Base-by-base conservation (phyloP, 2,888 invertebrate genomes). In the Lissocephala sabroskyi region DNA sequence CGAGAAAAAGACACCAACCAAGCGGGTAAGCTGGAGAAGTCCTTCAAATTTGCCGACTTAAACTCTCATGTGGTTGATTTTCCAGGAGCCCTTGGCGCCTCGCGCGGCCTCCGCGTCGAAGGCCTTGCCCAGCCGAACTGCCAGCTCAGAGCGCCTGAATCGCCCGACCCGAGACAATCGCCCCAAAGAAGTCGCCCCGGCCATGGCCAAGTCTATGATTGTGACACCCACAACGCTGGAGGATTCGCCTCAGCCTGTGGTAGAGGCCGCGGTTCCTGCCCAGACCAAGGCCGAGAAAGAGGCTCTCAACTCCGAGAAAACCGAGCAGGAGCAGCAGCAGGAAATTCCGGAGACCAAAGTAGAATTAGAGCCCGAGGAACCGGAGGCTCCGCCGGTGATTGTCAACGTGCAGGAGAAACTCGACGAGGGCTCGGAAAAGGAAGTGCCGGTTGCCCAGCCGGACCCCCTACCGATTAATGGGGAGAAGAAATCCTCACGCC, bases 241-340 rank as follows among this genome's bases (percentile, higher is more conserved):
- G 10, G 46, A 56, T 23, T 35, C 14, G 3, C 29, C 40, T 2
- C 42, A 30, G 13, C n/a, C 48, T 23, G 23, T 23, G 7, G 4
- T 7, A 26, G 50, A 30, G 26, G 18, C 36, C 1, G 41, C 41
- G 4, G 14, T 37, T 18, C 32, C 54, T 14, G 50, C 61, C 28
- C 84, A 87, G 62, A 85, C 77, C 59, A 84, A 84, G 67, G 85
- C 83, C 41, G 82, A 81, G 59, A 84, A 83, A 62, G 81, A 85
- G 62, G 81, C 82, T 80, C 86, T 80, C 1, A 84, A 84, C 59
- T 71, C 74, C 23, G 81, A 79, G 10, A 82, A 82, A 55, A 80
- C 80, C 2, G 83, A 83, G 49, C 71, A 79, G 52, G 56, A 44
- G 3, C 61, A 59, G 7, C 62, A 60, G 17, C 37, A 41, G 29